Evolutionary conservation across 2,113 vertebrate species (phyloP), one percentile per base, ranked within the genome.

Genomic region (Xenopus laevis): DNA sequence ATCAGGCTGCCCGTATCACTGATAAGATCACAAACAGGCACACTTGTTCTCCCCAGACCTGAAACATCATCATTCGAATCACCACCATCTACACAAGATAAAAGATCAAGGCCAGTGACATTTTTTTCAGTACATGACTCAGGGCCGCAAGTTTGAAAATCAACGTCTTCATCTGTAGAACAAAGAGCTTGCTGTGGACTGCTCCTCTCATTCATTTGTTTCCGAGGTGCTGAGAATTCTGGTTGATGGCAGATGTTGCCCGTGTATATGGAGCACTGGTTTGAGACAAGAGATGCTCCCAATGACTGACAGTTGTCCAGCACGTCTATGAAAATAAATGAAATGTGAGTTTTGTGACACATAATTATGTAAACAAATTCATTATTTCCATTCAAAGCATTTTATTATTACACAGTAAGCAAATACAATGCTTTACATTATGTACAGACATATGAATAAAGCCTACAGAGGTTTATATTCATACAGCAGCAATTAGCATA

Each of bases 1-100:
- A 87, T 84, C 59, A 93, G 86, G 30, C 87, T 91, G 69, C 91
- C 91, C 0, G 91, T 95, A 82, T 97, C 95, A 52, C 82, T 96
- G 77, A 98, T 92, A 4, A 98, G 92, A 78, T 99, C 96, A 78
- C 96, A 98, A 68, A 96, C 82, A 2, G 95, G 95, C 79, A 95
- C 85, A 79, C 91, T 85, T 33, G 90, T 89, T 46, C 91, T 82
- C 23, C 93, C 90, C 4, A 89, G 82, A 78, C 84, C 89, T 1
- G 86, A 89, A 69, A 89, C 83, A 61, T 88, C 86, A 82, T 87
- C 91, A 71, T 82, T 83, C 13, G 88, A 83, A 16, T 87, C 75
- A 53, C 91, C 60, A 5, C 81, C 83, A 75, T 94, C 94, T 72
- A 98, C 95, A 30, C 91, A 94, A 40, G 95, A 97, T 72, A 98